Evolutionary conservation across 1,140 invertebrate genomes (phyloP), one percentile per base, ranked within the genome.

Genomic region (Papilio dardanus): DNA sequence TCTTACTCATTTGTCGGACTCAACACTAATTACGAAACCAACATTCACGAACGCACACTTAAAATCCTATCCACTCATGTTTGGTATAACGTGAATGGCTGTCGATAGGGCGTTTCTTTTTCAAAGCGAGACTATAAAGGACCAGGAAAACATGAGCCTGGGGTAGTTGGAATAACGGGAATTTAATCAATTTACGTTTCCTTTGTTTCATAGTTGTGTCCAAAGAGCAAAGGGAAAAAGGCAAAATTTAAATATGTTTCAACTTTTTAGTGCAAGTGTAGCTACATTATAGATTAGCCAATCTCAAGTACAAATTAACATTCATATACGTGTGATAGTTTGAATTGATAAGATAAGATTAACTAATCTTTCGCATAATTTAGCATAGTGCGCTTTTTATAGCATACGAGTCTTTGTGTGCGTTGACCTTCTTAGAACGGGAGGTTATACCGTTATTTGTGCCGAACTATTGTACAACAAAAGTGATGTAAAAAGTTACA

Each of bases 1-100:
- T 68, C 66, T 68, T 68, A 68, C 31, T 40, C 66, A 40, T 68
- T 40, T 68, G 66, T 68, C 33, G 31, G 33, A 40, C 66, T 19
- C 66, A 68, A 67, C 8, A 67, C 14, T 37, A 67, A 67, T 67
- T 67, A 67, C 4, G 16, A 46, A 46, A 46, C 16, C 66, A 68
- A 33, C 35, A 68, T 68, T 68, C 66, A 68, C 35, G 16, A 68
- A 35, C 19, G 31, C 30, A 37, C 24, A 12, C 31, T 33, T 66
- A 28, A 30, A 33, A 30, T 66, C 31, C 3, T 24, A 40, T 14
- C 8, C 4, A 58, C 19, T 24, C 8, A 12, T 24, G n/a, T 54
- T 54, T 21, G 19, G 21, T 54, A 54, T 54, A 54, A 10, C 3
- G 50, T 24, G 50, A 54, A 24, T 54, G 10, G 21, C 2, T 19